A percentile compares a stretch with the other conserved stretches of the same genome.
These are phyloP conservation scores for Sussaba pulchella DNA, from an alignment of 2,888 invertebrate species.

Conservation along the genomic window DNA sequence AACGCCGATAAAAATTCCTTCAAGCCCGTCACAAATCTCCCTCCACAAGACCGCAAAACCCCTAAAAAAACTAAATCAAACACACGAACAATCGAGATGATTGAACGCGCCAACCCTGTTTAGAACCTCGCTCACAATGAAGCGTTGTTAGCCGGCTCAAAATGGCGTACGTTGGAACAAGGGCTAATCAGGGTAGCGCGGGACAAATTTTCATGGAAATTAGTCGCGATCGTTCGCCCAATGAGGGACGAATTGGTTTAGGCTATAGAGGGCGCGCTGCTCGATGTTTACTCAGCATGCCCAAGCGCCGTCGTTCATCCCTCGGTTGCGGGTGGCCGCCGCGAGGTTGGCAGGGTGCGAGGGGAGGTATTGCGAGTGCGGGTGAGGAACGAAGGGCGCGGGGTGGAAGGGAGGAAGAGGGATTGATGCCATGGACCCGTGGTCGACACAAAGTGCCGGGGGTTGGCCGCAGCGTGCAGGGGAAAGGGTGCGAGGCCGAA, in stretches of 20 bases:
- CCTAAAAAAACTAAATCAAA: too few relatives aligned
- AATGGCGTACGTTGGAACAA: neutral
- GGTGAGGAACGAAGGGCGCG: too few relatives aligned
- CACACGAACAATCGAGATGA: too few relatives aligned
- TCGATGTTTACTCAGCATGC: conserved; percentile 40
- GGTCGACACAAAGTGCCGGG: conserved; percentile 33
- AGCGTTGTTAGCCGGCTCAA: conserved; percentile 9
- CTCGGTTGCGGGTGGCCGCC: neutral
- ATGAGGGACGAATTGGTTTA: conserved; percentile 43
- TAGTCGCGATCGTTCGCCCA: conserved; percentile 41
- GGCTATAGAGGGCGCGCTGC: conserved; percentile 12
- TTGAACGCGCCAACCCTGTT: neutral
- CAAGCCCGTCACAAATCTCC: too few relatives aligned
- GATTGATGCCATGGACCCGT: conserved; percentile 17
- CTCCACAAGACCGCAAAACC: too few relatives aligned
- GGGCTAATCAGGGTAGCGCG: conserved; percentile 30
- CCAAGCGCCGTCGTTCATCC: conserved; percentile 14
- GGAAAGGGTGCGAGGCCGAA: conserved; percentile 8
- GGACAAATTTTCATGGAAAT: conserved; percentile 23
- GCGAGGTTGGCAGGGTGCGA: neutral
- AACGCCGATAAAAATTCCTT: too few relatives aligned
- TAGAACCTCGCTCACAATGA: neutral
- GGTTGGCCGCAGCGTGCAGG: conserved; percentile 23
- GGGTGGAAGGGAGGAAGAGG: neutral
- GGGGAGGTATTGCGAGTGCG: too few relatives aligned